Percentiles rank a stretch among this genome's conserved stretches.
phyloP scores from a whole-genome alignment of 1,140 invertebrate species.

The Danaus melanippus region DNA sequence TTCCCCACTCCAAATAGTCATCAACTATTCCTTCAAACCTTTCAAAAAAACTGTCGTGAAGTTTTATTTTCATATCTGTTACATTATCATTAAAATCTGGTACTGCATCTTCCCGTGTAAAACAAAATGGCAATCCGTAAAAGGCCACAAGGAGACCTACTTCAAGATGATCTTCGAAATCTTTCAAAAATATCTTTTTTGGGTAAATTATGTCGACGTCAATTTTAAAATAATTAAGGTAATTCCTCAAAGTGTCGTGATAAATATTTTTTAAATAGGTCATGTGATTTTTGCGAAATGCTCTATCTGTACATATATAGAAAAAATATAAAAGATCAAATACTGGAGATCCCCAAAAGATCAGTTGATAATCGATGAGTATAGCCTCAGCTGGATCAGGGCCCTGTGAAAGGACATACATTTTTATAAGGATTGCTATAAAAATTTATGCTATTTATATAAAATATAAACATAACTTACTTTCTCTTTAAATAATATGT shows the following conservation, averaged over 20 bases:
- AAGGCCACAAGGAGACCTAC: conserved; percentile 21
- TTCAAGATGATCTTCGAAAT: conserved; percentile 25
- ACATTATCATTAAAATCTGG: conserved; percentile 20
- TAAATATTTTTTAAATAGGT: conserved; percentile 30
- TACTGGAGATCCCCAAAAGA: conserved; percentile 32
- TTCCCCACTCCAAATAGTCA: conserved; percentile 22
- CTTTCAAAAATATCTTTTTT: conserved; percentile 24
- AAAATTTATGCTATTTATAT: conserved; percentile 2
- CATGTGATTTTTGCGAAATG: conserved; percentile 28
- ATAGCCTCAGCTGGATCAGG: conserved; percentile 23
- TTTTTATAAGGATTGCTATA: conserved; percentile 1
- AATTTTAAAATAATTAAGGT: conserved; percentile 29
- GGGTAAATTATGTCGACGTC: conserved; percentile 26
- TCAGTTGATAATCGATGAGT: conserved; percentile 34
- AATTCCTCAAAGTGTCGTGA: conserved; percentile 18
- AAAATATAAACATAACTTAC: conserved; percentile 21
- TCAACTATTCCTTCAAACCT: conserved; percentile 22
- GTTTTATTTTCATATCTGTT: conserved; percentile 3
- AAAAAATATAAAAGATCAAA: conserved; percentile 34
- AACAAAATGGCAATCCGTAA: conserved; percentile 17
- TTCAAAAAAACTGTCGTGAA: conserved; percentile 15
- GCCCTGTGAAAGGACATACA: conserved; percentile 25
- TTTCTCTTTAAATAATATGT: conserved; percentile 26
- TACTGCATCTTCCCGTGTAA: conserved; percentile 20
- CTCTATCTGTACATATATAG: conserved; percentile 23